Percentiles rank a stretch among this genome's conserved stretches.
These are phyloP conservation scores for Seladonia tumulorum DNA, from an alignment of 2,888 invertebrate genomes.

Conservation along the genomic window DNA sequence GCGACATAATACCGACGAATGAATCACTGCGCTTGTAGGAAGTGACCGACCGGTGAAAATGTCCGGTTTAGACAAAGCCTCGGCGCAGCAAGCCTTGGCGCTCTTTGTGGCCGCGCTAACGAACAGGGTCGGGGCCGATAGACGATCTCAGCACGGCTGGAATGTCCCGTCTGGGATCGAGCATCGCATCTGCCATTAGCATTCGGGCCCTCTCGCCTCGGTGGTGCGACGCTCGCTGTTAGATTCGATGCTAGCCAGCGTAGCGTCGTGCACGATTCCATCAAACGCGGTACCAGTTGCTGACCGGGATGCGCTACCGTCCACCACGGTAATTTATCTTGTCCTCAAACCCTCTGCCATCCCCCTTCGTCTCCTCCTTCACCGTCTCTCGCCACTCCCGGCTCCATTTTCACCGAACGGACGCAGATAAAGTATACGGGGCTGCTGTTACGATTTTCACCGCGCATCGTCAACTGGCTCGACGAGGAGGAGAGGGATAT, in stretches of 20 bases:
- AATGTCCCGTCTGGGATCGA: conserved; percentile 80
- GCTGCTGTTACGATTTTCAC: not conserved
- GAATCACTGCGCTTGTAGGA: conserved; percentile 58
- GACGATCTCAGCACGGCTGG: conserved; percentile 78
- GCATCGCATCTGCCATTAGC: conserved; percentile 80
- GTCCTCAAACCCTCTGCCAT: conserved; percentile 25
- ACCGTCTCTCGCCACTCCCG: not conserved
- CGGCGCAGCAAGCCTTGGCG: conserved; percentile 37
- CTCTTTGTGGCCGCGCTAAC: conserved; percentile 69
- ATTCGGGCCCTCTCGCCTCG: conserved; percentile 69
- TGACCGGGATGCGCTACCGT: conserved; percentile 68
- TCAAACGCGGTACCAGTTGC: conserved; percentile 54
- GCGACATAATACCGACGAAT: conserved; percentile 45
- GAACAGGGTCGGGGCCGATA: conserved; percentile 78
- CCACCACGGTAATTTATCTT: conserved; percentile 69
- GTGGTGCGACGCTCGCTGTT: conserved; percentile 62
- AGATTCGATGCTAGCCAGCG: conserved; percentile 57
- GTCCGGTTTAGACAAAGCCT: conserved; percentile 60
- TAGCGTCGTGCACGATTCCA: conserved; percentile 61
- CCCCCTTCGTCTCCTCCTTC: not conserved
- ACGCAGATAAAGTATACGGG: not conserved
- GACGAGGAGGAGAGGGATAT: not conserved
- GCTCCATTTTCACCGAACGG: not conserved
- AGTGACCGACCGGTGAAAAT: conserved; percentile 54
- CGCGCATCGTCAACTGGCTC: not conserved